Conservation (phyloP, 2,113 vertebrate species). For the Pyxicephalus adspersus region DNA sequence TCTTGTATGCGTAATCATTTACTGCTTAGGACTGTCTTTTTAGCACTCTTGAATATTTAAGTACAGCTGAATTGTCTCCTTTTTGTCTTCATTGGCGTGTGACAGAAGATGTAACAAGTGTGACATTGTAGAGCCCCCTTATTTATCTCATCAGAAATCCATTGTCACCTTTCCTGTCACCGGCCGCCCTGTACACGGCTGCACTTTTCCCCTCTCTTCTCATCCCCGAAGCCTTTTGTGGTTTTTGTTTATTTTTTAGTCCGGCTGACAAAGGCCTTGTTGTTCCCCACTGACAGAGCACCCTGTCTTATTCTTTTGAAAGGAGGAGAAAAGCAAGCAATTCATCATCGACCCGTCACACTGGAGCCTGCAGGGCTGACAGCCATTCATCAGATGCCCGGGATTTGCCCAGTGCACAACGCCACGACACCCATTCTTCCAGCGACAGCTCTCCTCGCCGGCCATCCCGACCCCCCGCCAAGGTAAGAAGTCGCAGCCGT, state of each 20-base stretch:
- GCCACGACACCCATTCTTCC: constrained; percentile 64
- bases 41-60: too few relatives aligned
- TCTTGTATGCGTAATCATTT: too few relatives aligned
- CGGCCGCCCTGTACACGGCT: neutral
- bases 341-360: constrained; percentile 77
- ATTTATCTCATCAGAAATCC: too few relatives aligned
- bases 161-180: too few relatives aligned
- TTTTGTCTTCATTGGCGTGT: too few relatives aligned
- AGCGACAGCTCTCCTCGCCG: constrained; percentile 62
- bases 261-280: neutral
- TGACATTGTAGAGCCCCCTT: too few relatives aligned
- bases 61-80: too few relatives aligned
- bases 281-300: neutral
- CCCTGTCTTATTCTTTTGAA: neutral
- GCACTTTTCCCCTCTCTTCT: constrained; percentile 20
- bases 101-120: too few relatives aligned
- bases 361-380: constrained; percentile 73
- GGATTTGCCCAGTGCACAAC: constrained; percentile 64
- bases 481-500: neutral
- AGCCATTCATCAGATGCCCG: constrained; percentile 70
- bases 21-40: too few relatives aligned
- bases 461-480: constrained; percentile 39
- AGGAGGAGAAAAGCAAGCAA: constrained; percentile 72
- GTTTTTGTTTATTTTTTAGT: neutral
- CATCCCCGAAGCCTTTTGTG: neutral